Evolutionary conservation across 1,140 invertebrate genomes (phyloP), one percentile per base, ranked within the genome.

Genomic region (Diachasma alloeum): DNA sequence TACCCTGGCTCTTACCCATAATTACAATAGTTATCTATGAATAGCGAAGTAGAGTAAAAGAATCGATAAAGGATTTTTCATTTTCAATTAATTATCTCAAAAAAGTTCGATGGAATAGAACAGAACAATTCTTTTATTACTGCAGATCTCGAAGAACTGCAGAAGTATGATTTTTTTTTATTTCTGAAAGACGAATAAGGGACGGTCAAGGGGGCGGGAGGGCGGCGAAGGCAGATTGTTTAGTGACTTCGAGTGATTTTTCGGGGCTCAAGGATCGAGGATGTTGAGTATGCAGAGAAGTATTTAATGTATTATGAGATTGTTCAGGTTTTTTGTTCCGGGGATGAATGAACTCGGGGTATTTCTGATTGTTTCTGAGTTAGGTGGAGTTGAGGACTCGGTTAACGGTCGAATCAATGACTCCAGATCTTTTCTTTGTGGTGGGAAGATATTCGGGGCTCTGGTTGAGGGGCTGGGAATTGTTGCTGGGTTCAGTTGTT

Each of bases 161-260:
- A 42, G 0, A 9, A 42, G 39, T 31, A 31, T 31, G 31, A 31
- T 11, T 42, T 42, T 42, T 42, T 42, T 42, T 42, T 42, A 42
- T 42, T 42, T 42, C 9, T 42, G 2, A 31, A 3, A 3, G 6
- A 31, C 31, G 31, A 31, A 31, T 31, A 31, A 31, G 2, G 6
- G 31, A 31, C 2, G 31, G 31, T 6, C 31, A 2, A 6, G 2
- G 31, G 63, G 67, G 78, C 66, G 72, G 79, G 37, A 79, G 80
- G 84, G 82, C 83, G 13, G 80, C 84, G 82, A 78, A 79, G 71
- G 73, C 68, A 78, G 79, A 85, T 86, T 86, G 83, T 85, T 86
- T 81, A 82, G 82, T 84, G 82, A 81, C 79, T 79, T 82, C 56
- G 79, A 85, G 82, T 76, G 78, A 83, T 82, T 83, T 81, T 68